A percentile compares a stretch with the other conserved stretches of the same genome.
Evolutionary conservation across 2,797 vertebrate genomes (phyloP).

Genomic region (Tamandua tetradactyla): DNA sequence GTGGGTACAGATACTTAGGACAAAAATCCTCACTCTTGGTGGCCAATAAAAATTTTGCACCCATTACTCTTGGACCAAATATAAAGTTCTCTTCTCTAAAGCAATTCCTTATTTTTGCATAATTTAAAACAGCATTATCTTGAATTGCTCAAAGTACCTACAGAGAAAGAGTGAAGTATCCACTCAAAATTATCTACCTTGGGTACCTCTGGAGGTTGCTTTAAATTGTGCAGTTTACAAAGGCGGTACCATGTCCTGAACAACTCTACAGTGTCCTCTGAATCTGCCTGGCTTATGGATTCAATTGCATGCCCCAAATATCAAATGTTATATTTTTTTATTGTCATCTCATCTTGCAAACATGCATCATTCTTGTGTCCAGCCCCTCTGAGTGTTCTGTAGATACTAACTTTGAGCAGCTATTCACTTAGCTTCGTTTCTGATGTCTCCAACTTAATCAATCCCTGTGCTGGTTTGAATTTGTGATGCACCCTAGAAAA

Average conservation of each 20-base stretch:
- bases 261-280: background rate
- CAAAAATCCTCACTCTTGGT: constrained; percentile 11
- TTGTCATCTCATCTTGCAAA: background rate
- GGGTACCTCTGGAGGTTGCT: background rate
- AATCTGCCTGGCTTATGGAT: background rate
- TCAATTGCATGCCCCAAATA: background rate
- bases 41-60: background rate
- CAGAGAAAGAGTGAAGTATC: background rate
- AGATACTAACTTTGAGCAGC: background rate
- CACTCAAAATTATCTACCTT: background rate
- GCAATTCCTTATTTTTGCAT: background rate
- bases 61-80: background rate
- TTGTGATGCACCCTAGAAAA: too few species aligned
- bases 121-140: background rate
- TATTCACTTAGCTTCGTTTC: background rate
- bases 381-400: background rate
- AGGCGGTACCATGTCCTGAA: background rate
- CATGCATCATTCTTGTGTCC: background rate
- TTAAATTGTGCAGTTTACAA: background rate
- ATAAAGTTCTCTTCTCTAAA: background rate
- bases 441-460: background rate
- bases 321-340: background rate
- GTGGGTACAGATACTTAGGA: background rate
- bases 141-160: background rate
- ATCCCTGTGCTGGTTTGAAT: too few species aligned